Base-by-base conservation (phyloP, 2,797 vertebrate species). In the Holocentrus rufus region DNA sequence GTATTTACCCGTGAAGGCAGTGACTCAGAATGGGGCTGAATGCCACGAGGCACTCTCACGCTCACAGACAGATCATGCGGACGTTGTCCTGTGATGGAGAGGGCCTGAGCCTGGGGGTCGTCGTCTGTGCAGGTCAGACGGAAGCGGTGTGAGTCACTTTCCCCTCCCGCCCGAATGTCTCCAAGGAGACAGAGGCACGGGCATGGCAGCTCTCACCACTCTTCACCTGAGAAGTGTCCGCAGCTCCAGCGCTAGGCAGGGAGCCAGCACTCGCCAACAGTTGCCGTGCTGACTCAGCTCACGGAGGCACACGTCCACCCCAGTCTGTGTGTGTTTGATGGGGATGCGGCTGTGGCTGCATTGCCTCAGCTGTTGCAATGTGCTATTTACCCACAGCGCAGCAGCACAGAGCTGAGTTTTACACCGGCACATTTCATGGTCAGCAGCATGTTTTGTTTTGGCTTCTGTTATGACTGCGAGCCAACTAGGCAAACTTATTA, bases 251-350 rank as follows among this genome's bases (percentile, higher is more conserved):
- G 53, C 46, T 54, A 18, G 81, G 73, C 82, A 68, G 42, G 79
- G 71, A 76, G 84, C 77, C 79, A 83, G 68, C 49, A 58, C 22
- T 66, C 52, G 22, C 68, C 72, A 7, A 58, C 70, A 83, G 69
- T 50, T 7, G 62, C 60, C 56, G 59, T 18, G 83, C 85, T 81
- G 65, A 88, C 74, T 89, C 84, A 86, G 73, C 79, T 14, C 68
- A 22, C 23, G 49, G 36, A 8, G 63, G 54, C 62, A 68, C 79
- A 74, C 69, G 77, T 65, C 56, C 54, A 56, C 17, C 31, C 54
- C 25, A 50, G 22, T 49, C 54, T 56, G 52, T 60, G 65, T 59
- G 50, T 58, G n/a, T 47, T 20, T 22, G 52, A 52, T 36, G 42
- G 53, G 56, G 50, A 10, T 68, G 52, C 15, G 66, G 23, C 20